A percentile compares a stretch with the other conserved stretches of the same genome.
phyloP scores from a whole-genome alignment of 2,888 invertebrate species.

The Hipparchia sbordonii region DNA sequence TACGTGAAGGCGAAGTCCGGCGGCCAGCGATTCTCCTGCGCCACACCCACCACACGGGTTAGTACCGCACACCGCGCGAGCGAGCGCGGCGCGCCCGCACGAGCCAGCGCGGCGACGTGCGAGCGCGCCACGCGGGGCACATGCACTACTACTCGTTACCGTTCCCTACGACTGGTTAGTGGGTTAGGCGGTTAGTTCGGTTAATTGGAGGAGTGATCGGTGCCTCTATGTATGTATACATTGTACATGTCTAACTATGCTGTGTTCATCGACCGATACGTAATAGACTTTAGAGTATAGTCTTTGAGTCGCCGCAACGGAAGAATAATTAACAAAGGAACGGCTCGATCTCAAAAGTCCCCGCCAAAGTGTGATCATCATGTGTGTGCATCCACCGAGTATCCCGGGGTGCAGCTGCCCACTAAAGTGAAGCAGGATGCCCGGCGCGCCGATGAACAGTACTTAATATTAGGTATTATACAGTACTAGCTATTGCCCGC shows the following conservation, averaged over 20 bases:
- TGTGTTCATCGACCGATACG: neutral
- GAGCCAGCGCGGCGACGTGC: neutral
- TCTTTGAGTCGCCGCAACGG: neutral
- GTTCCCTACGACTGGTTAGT: neutral
- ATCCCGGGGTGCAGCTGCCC: too few species aligned
- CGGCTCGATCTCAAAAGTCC: neutral
- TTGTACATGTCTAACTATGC: neutral
- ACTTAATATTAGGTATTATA: too few species aligned
- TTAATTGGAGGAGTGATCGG: neutral
- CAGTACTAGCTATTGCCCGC: too few species aligned
- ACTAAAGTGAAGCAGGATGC: too few species aligned
- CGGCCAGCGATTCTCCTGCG: slow-evolving; percentile 77
- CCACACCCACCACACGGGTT: slow-evolving; percentile 51
- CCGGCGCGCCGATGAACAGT: too few species aligned
- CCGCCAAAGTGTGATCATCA: too few species aligned
- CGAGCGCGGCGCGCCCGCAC: neutral
- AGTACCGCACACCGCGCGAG: slow-evolving; percentile 43
- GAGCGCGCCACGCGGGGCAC: neutral
- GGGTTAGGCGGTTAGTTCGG: neutral
- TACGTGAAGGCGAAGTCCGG: slow-evolving; percentile 78
- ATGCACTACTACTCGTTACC: neutral
- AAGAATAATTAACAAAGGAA: neutral
- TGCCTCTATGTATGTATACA: neutral
- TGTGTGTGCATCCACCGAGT: too few species aligned
- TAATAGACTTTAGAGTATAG: neutral